Base-by-base conservation (phyloP, 2,797 vertebrate species). In the Fratercula arctica region DNA sequence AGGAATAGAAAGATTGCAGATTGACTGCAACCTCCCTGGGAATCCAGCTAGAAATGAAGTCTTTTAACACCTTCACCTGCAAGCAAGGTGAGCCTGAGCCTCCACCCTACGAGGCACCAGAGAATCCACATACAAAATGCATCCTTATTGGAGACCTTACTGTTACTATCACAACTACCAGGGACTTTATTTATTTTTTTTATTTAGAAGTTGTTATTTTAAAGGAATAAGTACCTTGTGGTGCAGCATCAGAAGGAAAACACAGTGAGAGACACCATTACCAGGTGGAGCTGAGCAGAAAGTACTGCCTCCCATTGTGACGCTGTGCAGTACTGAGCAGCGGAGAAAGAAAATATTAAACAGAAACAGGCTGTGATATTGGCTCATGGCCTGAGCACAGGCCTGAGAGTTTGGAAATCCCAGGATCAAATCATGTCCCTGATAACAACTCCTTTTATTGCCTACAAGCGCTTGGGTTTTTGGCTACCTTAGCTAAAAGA, bases 321-420 rank as follows among this genome's bases (percentile, higher is more conserved):
- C 85, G 89, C 88, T 86, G 54, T 13, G 80, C 0, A 2, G 85
- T 90, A 39, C 72, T 63, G 72, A 95, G 85, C 81, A 46, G 53
- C 0, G 0, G 50, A 77, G 61, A 21, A 54, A 37, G 91, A 79
- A 93, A 94, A 94, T 74, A 72, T 77, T 75, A 77, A 90, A 78
- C 79, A 95, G 91, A 87, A 92, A 41, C 50, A 92, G 90, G 90
- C 75, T 94, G 92, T 80, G 86, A 89, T 87, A 72, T 81, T 95
- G 85, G 84, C 92, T 95, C 6, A 0, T 68, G 90, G 88, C 75
- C 81, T 90, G 72, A 89, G 78, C 83, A 74, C 74, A 83, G 93
- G 75, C 92, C 84, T 9, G 23, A 72, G 96, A 75, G 33, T 45
- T 80, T 95, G 96, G 86, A 95, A 96, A 95, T 68, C 89, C 61